Evolutionary conservation across 2,888 invertebrate species (phyloP), one percentile per base, ranked within the genome.

Genomic region (Drosophila kambysellisi): DNA sequence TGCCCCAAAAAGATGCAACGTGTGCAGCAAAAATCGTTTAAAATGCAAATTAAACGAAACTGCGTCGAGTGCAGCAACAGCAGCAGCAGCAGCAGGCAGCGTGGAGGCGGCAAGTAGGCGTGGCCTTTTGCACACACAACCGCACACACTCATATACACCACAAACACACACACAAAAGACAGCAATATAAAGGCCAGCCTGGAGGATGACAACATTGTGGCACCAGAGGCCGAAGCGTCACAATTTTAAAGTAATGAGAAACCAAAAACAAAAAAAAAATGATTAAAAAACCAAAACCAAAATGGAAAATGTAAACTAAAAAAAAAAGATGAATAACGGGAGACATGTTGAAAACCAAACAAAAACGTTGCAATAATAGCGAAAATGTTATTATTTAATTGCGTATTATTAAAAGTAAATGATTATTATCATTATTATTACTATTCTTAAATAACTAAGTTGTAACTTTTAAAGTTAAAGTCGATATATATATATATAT

Each of bases 21-120:
- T 90, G 76, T 86, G 87, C 87, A 86, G 83, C 85, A 88, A 90
- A 87, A 87, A 89, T 88, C 87, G 87, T 89, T 87, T 90, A 86
- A 87, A 86, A 87, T 87, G 87, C 87, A 87, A 87, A 87, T 87
- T 89, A 89, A 90, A 82, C 76, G 82, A 70, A 78, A 71, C 77
- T 74, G 73, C 79, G 78, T 68, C 77, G 70, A 82, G 76, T 75
- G 79, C 82, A 79, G 75, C 79, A 60, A 43, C 66, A 82, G 71
- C 25, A 66, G 65, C 69, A 79, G 65, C 51, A 70, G 68, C 25
- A 56, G 56, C 30, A 51, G 64, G 48, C 56, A 56, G 65, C 43
- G 62, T 20, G 66, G 30, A 53, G 58, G 62, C 46, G 58, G 59
- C 53, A 39, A 53, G 70, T 73, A 67, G 87, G 83, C 79, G 81